Evolutionary conservation across 2,113 vertebrate species (phyloP).

Genomic region (Solenodon paradoxus): DNA sequence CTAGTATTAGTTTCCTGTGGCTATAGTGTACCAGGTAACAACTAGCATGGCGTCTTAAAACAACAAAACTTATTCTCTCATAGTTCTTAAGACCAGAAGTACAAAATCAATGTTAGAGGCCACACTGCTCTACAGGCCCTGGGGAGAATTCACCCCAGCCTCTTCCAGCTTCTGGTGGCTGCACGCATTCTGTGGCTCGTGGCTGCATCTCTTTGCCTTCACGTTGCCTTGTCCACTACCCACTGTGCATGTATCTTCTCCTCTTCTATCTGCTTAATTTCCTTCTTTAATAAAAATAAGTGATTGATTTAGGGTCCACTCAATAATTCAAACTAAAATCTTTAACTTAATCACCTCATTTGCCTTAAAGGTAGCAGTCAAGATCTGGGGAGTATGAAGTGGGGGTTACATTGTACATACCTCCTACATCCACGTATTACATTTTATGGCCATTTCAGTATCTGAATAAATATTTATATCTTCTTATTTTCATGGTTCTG

Average conservation of each 20-base stretch:
- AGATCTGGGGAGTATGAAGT: neutral
- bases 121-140: neutral
- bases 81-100: no score
- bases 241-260: neutral
- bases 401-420: neutral
- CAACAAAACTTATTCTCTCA: neutral
- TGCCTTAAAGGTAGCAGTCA: neutral
- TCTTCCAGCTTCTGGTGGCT: no score
- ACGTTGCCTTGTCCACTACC: neutral
- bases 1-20: neutral
- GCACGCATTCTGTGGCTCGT: neutral
- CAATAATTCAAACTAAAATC: neutral
- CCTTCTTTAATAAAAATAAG: neutral
- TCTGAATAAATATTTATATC: conserved; percentile 1
- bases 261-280: neutral
- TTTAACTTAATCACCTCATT: neutral
- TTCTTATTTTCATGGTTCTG: neutral
- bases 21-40: neutral
- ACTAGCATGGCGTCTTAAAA: neutral
- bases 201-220: neutral
- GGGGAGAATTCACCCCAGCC: neutral
- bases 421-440: neutral
- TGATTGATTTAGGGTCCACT: neutral
- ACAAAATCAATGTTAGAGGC: neutral
- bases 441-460: neutral